phyloP scores from a whole-genome alignment of 2,113 vertebrate species.

The Ageneiosus marmoratus region DNA sequence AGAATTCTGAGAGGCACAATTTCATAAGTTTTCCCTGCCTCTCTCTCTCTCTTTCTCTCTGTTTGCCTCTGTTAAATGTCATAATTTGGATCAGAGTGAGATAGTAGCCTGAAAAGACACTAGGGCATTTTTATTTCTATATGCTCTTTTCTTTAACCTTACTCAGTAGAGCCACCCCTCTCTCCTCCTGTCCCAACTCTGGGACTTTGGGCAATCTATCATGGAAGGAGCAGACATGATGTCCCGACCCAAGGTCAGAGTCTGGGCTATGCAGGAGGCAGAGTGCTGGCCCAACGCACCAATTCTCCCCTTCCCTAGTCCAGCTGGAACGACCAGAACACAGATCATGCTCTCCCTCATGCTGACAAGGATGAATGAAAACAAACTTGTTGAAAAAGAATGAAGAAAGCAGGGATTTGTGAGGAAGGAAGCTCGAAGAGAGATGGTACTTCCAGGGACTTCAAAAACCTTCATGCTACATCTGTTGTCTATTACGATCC shows the following conservation, averaged over 20 bases:
- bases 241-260: slow-evolving; percentile 31
- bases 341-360: slow-evolving; percentile 46
- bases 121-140: slow-evolving; percentile 68
- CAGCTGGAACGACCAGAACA: slow-evolving; percentile 57
- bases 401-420: slow-evolving; percentile 54
- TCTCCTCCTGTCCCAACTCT: slow-evolving; percentile 31
- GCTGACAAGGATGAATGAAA: slow-evolving; percentile 39
- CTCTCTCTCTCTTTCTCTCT: slow-evolving; percentile 28
- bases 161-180: slow-evolving; percentile 20
- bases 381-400: slow-evolving; percentile 46
- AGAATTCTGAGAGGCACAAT: slow-evolving; percentile 55
- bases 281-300: slow-evolving; percentile 4
- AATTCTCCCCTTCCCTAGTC: slow-evolving; percentile 2
- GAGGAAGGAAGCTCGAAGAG: slow-evolving; percentile 23
- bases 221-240: slow-evolving; percentile 64
- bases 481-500: slow-evolving; percentile 72
- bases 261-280: slow-evolving; percentile 20
- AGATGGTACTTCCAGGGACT: slow-evolving; percentile 46
- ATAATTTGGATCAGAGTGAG: slow-evolving; percentile 67
- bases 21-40: slow-evolving; percentile 54
- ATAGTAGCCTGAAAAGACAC: slow-evolving; percentile 63
- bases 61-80: slow-evolving; percentile 69
- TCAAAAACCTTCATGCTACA: slow-evolving; percentile 62
- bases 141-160: slow-evolving; percentile 54
- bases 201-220: slow-evolving; percentile 66